Conservation (phyloP, 2,888 invertebrate species). For the Scaptodrosophila latifasciaeformis region DNA sequence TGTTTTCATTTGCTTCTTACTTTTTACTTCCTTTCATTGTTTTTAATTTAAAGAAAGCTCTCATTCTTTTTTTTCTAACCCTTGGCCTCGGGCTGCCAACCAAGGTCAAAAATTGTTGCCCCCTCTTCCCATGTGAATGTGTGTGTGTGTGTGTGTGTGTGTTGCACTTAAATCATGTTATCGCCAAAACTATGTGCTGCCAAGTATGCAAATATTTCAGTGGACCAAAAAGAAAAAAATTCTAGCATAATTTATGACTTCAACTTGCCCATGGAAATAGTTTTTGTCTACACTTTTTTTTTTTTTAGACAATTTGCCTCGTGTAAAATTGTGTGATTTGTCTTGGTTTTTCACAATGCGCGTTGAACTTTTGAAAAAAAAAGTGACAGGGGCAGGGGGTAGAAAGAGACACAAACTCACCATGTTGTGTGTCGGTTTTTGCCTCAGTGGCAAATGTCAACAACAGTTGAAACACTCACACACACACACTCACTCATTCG, state of each 20-base stretch:
- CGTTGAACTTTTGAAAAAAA: slow-evolving; percentile 45
- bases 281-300: slow-evolving; percentile 48
- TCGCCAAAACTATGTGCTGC: slow-evolving; percentile 10
- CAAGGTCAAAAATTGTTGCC: neutral
- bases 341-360: slow-evolving; percentile 43
- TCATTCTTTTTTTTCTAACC: neutral
- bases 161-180: slow-evolving; percentile 18
- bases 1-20: too few relatives aligned
- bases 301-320: slow-evolving; percentile 61
- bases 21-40: too few relatives aligned
- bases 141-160: slow-evolving; percentile 7
- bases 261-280: slow-evolving; percentile 50
- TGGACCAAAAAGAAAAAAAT: slow-evolving; percentile 21
- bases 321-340: slow-evolving; percentile 67
- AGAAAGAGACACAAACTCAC: too few relatives aligned
- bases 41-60: slow-evolving; percentile 1
- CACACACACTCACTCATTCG: slow-evolving; percentile 15
- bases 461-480: slow-evolving; percentile 45
- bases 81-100: slow-evolving; percentile 47
- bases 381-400: neutral
- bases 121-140: neutral
- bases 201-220: slow-evolving; percentile 60
- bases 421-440: too few relatives aligned
- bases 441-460: slow-evolving; percentile 58
- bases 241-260: slow-evolving; percentile 64